phyloP scores from a whole-genome alignment of 30 jellyfish, hydroid and myxozoan genomes.

The Hydractinia echinata region DNA sequence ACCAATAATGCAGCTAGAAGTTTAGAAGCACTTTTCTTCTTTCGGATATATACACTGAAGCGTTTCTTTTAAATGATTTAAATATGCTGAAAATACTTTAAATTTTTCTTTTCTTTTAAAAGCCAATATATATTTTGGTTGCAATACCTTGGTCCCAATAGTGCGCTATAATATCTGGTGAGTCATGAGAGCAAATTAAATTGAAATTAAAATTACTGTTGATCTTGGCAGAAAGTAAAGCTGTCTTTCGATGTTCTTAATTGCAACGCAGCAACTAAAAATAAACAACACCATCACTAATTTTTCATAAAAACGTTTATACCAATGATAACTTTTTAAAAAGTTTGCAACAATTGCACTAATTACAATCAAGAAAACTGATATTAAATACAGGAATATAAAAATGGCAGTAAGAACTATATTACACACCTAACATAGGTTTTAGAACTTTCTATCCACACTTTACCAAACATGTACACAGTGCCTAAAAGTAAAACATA shows the following conservation, averaged over 20 bases:
- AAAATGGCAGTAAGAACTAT: too few species aligned
- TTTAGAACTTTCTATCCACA: slow-evolving; percentile 56
- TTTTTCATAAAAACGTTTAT: neutral
- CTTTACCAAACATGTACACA: slow-evolving; percentile 93
- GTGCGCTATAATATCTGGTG: neutral
- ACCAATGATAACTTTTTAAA: neutral
- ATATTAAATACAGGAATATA: too few species aligned
- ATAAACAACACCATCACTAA: neutral
- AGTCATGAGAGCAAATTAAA: neutral
- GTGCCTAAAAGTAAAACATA: slow-evolving; percentile 60
- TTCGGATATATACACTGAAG: too few species aligned
- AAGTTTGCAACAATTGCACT: neutral
- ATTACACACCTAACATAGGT: slow-evolving; percentile 71
- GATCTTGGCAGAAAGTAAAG: slow-evolving; percentile 73
- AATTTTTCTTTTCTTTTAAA: too few species aligned
- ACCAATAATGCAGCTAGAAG: too few species aligned
- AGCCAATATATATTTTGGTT: too few species aligned
- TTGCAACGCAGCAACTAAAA: slow-evolving; percentile 64
- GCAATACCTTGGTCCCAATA: too few species aligned
- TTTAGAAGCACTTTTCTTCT: too few species aligned
- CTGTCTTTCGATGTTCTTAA: slow-evolving; percentile 80
- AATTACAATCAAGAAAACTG: too few species aligned
- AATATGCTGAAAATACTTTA: too few species aligned
- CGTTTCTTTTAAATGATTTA: too few species aligned
- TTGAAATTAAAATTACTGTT: slow-evolving; percentile 36